Base-by-base conservation (phyloP, 2,797 vertebrate genomes). In the Aselliscus stoliczkanus region DNA sequence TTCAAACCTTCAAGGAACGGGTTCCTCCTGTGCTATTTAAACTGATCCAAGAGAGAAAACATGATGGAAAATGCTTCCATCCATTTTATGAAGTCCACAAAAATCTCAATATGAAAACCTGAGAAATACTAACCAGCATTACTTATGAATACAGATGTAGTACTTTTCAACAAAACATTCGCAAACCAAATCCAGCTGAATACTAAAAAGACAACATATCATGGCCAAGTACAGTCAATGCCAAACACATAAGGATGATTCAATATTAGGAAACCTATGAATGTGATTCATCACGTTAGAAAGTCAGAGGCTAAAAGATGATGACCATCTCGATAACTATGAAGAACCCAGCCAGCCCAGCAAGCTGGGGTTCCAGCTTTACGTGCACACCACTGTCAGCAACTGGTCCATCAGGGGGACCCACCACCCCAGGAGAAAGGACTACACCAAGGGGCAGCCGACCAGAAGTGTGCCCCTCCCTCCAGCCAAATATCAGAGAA, bases 131-230 rank as follows among this genome's bases (percentile, higher is more conserved):
- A 82, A 83, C 58, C 70, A 64, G 69, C 21, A 88, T 79, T 29
- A 90, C 60, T 86, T 69, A 89, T 34, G 79, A 86, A 77, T 60
- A 94, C 73, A 79, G 39, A 85, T 54, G 14, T 25, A 77, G 79
- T 31, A 79, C 75, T 79, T 82, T 90, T 73, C 86, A 94, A 84
- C 72, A 79, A 94, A 86, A 56, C 82, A 90, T 75, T 9, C 82
- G 79, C 88, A 96, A 91, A 82, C 82, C 50, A 86, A 85, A 94
- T 85, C 82, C 93, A 94, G 93, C 65, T 52, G 84, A 95, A 82
- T 73, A 90, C 77, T 73, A 70, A 88, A 84, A 47, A 73, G 72
- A 69, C 37, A 72, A 31, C 76, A 47, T 20, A 47, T 76, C 82
- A 64, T 29, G 4, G 82, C 95, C 73, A 94, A 96, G 91, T 23